A percentile compares a stretch with the other conserved stretches of the same genome.
phyloP scores from a whole-genome alignment of 1,140 invertebrate genomes.

The Diachasma alloeum region DNA sequence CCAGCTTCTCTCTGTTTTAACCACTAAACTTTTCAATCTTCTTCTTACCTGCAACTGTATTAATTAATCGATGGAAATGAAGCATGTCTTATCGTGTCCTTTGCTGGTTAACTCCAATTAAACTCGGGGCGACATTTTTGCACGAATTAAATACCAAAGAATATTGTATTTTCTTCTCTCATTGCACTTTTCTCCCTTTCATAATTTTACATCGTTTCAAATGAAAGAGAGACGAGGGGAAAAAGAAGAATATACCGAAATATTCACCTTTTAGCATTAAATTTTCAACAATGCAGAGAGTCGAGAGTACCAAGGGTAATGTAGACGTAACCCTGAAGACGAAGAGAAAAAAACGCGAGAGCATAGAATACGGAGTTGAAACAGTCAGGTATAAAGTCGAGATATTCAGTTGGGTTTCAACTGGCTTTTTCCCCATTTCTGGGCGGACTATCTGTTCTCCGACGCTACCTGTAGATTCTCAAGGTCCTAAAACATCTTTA shows the following conservation, averaged over 20 bases:
- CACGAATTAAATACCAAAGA: neutral
- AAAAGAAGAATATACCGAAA: neutral
- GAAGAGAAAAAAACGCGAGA: neutral
- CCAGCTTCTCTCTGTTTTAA: neutral
- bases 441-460: neutral
- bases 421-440: neutral
- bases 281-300: slow-evolving; percentile 6
- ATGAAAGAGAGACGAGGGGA: neutral
- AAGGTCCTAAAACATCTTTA: neutral
- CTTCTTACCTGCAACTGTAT: neutral
- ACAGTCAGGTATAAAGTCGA: neutral
- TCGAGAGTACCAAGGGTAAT: neutral
- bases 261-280: neutral
- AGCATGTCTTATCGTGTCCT: neutral
- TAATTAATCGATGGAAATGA: slow-evolving; percentile 9
- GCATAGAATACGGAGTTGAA: neutral
- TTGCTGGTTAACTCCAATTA: neutral
- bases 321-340: neutral
- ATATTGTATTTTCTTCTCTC: neutral
- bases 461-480: neutral
- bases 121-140: neutral
- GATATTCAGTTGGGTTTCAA: neutral
- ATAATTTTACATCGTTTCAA: neutral
- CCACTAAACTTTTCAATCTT: neutral
- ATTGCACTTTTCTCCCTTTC: neutral